Evolutionary conservation across 2,797 vertebrate species (phyloP).

Genomic region (Pangasius mekongensis): DNA sequence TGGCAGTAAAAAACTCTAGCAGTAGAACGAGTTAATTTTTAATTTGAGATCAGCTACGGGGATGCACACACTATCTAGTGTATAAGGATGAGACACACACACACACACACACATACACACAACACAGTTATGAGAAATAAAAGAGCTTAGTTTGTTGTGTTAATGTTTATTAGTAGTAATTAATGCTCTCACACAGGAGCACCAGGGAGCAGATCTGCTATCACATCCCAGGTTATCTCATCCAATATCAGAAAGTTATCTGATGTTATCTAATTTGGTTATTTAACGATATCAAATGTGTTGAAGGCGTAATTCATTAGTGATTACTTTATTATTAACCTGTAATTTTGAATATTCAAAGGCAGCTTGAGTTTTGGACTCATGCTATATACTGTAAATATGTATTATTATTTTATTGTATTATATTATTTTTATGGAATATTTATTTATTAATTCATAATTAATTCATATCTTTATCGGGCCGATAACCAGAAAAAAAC

Average conservation of each 20-base stretch:
- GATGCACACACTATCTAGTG: conserved; percentile 46
- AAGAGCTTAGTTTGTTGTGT: not conserved
- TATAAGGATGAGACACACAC: conserved; percentile 41
- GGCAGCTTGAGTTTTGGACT: not conserved
- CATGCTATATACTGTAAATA: not conserved
- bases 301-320: not conserved
- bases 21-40: conserved; percentile 69
- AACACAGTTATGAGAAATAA: not conserved
- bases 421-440: not conserved
- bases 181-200: not conserved
- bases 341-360: not conserved
- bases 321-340: not conserved
- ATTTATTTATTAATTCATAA: not conserved
- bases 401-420: not conserved
- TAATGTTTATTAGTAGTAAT: not conserved
- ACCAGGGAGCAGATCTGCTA: not conserved
- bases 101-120: conserved; percentile 2
- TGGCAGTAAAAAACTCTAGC: conserved; percentile 57
- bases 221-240: not conserved
- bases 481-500: not conserved
- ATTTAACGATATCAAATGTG: not conserved
- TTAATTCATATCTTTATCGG: too few relatives aligned
- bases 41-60: conserved; percentile 50
- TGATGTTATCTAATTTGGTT: not conserved
- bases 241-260: not conserved